phyloP scores from a whole-genome alignment of 2,113 vertebrate species.

The Pollachius pollachius region DNA sequence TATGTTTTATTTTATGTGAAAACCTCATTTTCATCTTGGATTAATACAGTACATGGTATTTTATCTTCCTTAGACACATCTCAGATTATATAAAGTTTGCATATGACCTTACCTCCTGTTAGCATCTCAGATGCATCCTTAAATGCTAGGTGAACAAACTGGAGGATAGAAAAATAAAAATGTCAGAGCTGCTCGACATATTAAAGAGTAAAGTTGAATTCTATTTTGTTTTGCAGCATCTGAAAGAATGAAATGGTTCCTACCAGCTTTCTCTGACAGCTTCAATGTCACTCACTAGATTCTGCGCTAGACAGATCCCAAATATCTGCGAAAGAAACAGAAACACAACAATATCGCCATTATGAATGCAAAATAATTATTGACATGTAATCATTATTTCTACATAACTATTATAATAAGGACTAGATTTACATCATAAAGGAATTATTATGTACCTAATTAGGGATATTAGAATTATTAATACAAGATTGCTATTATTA shows the following conservation, averaged over 20 bases:
- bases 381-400: not conserved
- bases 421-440: too few species aligned
- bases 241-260: slow-evolving; percentile 34
- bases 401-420: too few species aligned
- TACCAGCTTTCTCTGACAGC: slow-evolving; percentile 97
- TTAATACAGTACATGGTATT: not conserved
- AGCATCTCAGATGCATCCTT: slow-evolving; percentile 27
- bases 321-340: slow-evolving; percentile 81
- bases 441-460: too few species aligned
- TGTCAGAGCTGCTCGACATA: too few species aligned
- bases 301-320: slow-evolving; percentile 97
- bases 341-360: not conserved
- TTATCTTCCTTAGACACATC: not conserved
- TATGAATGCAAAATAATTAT: not conserved
- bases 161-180: slow-evolving; percentile 16
- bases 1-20: too few species aligned
- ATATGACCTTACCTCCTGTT: slow-evolving; percentile 38
- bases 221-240: too few species aligned
- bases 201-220: too few species aligned
- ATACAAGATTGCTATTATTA: not conserved
- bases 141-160: slow-evolving; percentile 74
- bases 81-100: slow-evolving; percentile 1
- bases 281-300: slow-evolving; percentile 97
- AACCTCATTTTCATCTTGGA: too few species aligned
- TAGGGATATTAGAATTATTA: not conserved